A percentile compares a stretch with the other conserved stretches of the same genome.
Conservation (phyloP, 1,140 invertebrate genomes). For the Zaprionus nigranus region DNA sequence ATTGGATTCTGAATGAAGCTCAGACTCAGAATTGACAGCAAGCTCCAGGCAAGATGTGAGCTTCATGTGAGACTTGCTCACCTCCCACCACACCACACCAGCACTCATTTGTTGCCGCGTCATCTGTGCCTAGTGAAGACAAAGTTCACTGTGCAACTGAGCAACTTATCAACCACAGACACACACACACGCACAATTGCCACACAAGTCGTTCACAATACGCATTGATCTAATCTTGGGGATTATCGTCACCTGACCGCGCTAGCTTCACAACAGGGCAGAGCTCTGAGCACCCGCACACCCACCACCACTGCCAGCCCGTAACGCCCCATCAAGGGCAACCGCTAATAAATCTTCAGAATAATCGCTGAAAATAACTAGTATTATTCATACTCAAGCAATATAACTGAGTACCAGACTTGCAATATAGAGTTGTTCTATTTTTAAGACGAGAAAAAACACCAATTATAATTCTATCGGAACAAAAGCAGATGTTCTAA, state of each 20-base stretch:
- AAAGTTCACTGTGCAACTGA: background rate
- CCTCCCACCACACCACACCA: too few relatives aligned
- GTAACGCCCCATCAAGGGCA: background rate
- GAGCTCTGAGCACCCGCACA: background rate
- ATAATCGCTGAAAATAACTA: background rate
- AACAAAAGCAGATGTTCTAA: background rate
- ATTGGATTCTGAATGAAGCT: background rate
- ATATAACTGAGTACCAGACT: too few relatives aligned
- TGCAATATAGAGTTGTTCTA: background rate
- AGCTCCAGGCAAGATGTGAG: slow-evolving; percentile 1
- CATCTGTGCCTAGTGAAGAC: background rate
- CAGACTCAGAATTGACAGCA: slow-evolving; percentile 7
- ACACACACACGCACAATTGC: background rate
- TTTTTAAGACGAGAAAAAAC: background rate
- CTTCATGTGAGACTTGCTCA: too few relatives aligned
- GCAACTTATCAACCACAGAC: background rate
- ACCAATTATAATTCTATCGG: background rate
- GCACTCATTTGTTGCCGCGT: too few relatives aligned
- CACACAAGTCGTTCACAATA: slow-evolving; percentile 4
- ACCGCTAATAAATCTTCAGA: slow-evolving; percentile 12
- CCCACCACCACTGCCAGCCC: too few relatives aligned
- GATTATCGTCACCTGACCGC: slow-evolving; percentile 27
- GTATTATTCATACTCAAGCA: background rate
- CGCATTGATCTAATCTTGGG: slow-evolving; percentile 22
- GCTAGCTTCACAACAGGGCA: background rate